A percentile compares a stretch with the other conserved stretches of the same genome.
phyloP scores from a whole-genome alignment of 1,140 invertebrate species.

The Charaxes varanes region DNA sequence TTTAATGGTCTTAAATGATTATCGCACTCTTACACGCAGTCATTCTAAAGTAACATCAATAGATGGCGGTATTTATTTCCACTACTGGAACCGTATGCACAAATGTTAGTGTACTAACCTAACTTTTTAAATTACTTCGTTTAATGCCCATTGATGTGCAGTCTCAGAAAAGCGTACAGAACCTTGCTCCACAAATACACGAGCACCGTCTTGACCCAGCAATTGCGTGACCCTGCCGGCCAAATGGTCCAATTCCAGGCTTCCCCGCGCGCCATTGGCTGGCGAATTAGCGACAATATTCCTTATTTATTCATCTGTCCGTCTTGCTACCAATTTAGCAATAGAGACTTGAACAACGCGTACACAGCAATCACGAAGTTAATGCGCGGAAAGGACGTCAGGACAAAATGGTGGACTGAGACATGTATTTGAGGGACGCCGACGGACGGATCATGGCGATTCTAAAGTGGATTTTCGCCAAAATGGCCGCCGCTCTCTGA shows the following conservation, averaged over 20 bases:
- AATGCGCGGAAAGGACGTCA: constrained; percentile 12
- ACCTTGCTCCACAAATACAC: constrained; percentile 5
- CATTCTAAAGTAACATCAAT: too few species aligned
- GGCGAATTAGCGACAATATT: constrained; percentile 62
- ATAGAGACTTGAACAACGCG: constrained; percentile 29
- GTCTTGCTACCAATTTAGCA: constrained; percentile 57
- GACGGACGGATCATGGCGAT: constrained; percentile 34
- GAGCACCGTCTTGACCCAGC: constrained; percentile 40
- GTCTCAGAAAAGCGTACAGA: constrained; percentile 3
- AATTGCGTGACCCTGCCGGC: constrained; percentile 49
- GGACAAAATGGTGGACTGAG: constrained; percentile 50
- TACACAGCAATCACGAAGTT: constrained; percentile 21
- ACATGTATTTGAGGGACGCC: constrained; percentile 41
- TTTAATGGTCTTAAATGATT: too few species aligned
- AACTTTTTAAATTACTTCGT: too few species aligned
- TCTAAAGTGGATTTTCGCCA: constrained; percentile 56
- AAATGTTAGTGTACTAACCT: too few species aligned
- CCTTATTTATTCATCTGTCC: constrained; percentile 60
- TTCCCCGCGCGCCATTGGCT: constrained; percentile 49
- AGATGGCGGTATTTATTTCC: too few species aligned
- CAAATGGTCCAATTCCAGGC: constrained; percentile 60
- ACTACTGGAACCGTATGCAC: too few species aligned
- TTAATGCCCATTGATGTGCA: not conserved
- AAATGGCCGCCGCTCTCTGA: constrained; percentile 45
- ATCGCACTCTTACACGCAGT: too few species aligned